Conservation (phyloP, 2,888 invertebrate species). For the Teleogryllus oceanicus region DNA sequence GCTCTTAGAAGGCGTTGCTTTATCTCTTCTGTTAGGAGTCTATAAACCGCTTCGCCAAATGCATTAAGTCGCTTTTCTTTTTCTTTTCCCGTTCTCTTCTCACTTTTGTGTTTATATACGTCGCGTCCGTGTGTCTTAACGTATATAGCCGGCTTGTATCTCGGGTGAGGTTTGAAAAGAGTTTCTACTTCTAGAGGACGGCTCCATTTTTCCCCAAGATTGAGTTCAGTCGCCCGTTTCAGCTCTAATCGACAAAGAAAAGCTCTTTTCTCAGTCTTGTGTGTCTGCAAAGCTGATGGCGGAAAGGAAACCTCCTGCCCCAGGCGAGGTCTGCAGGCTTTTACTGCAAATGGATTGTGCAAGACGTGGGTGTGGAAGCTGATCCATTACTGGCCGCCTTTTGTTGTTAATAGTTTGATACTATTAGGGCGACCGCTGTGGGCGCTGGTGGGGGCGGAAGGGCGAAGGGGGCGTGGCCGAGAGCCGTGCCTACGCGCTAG, state of each 20-base stretch:
- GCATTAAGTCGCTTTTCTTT: conserved; percentile 25
- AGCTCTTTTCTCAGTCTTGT: conserved; percentile 35
- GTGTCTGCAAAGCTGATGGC: conserved; percentile 23
- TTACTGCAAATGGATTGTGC: conserved; percentile 34
- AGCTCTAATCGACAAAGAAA: conserved; percentile 39
- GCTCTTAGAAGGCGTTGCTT: conserved; percentile 3
- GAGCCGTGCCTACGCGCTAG: not conserved
- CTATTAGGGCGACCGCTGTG: conserved; percentile 35
- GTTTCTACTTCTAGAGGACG: conserved; percentile 22
- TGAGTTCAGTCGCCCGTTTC: conserved; percentile 34
- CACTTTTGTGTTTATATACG: not conserved
- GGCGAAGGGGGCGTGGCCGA: not conserved
- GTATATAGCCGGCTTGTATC: not conserved
- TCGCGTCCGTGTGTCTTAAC: not conserved
- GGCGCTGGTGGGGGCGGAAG: not conserved
- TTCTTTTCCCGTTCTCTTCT: not conserved
- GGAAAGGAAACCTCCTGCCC: not conserved
- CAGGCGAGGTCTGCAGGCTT: conserved; percentile 23
- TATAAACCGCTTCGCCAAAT: conserved; percentile 9
- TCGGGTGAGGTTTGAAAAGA: conserved; percentile 24
- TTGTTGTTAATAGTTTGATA: conserved; percentile 38
- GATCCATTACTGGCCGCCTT: conserved; percentile 37
- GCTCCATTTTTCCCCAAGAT: conserved; percentile 37
- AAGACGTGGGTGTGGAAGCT: not conserved
- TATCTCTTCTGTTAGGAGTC: not conserved